Percentiles rank a stretch among this genome's conserved stretches.
phyloP scores from a whole-genome alignment of 2,888 invertebrate genomes.

The Achlya flavicornis region DNA sequence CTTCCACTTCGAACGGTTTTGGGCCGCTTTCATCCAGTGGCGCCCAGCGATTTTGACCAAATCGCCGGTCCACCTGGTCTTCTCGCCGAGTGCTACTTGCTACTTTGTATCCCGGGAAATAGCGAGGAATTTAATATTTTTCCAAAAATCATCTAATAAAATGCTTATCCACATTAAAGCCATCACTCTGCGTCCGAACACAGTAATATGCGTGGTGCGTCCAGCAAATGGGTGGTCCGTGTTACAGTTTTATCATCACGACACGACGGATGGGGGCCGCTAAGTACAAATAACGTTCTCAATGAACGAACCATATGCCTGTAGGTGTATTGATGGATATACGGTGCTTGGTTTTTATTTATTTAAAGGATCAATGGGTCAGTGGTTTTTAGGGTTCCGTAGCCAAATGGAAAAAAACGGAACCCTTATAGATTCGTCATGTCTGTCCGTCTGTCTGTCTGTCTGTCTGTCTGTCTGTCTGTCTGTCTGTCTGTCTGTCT shows the following conservation, averaged over 20 bases:
- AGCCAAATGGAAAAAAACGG: no score
- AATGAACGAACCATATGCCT: slow-evolving; percentile 26
- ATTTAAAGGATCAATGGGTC: not conserved
- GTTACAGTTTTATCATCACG: slow-evolving; percentile 73
- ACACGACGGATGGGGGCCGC: slow-evolving; percentile 43
- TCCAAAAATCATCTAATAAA: not conserved
- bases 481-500: no score
- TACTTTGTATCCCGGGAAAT: no score
- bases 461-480: no score
- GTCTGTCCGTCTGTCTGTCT: no score
- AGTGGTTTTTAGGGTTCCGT: not conserved
- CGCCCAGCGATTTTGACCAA: no score
- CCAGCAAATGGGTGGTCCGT: slow-evolving; percentile 76
- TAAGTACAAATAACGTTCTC: slow-evolving; percentile 34
- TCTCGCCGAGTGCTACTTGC: no score
- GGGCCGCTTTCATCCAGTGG: no score
- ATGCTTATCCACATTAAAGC: slow-evolving; percentile 39
- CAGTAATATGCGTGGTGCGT: slow-evolving; percentile 46
- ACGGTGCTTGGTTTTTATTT: slow-evolving; percentile 4
- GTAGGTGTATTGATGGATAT: not conserved
- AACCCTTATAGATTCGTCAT: no score
- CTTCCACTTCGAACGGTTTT: no score
- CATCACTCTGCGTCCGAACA: slow-evolving; percentile 28
- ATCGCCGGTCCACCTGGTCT: no score
- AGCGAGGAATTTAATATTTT: no score